A percentile compares a stretch with the other conserved stretches of the same genome.
Evolutionary conservation across 2,888 invertebrate genomes (phyloP).

Genomic region (Agrotis segetum): DNA sequence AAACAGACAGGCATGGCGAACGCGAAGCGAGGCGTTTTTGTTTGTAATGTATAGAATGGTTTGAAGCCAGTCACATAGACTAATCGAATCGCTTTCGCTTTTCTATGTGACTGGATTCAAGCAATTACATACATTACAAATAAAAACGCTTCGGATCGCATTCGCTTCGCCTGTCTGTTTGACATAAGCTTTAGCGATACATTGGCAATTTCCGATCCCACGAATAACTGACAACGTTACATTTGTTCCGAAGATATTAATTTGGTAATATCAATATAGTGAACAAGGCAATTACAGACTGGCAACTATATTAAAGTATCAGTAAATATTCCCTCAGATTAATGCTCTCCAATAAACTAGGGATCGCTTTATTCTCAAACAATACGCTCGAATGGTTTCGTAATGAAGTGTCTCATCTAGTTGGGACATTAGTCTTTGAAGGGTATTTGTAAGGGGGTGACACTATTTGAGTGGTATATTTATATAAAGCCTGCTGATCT

Average conservation of each 20-base stretch:
- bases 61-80: too few species aligned
- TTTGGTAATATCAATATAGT: constrained; percentile 39
- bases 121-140: too few species aligned
- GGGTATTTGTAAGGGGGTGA: constrained; percentile 26
- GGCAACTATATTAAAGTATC: constrained; percentile 57
- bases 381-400: constrained; percentile 41
- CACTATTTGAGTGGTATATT: constrained; percentile 12
- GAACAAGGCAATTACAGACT: constrained; percentile 41
- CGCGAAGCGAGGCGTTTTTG: too few species aligned
- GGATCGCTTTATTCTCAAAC: constrained; percentile 49
- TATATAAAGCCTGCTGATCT: constrained; percentile 5
- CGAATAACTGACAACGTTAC: constrained; percentile 16
- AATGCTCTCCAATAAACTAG: constrained; percentile 50
- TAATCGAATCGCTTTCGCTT: too few species aligned
- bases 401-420: constrained; percentile 41
- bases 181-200: background rate
- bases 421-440: constrained; percentile 16
- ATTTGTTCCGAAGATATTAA: constrained; percentile 37
- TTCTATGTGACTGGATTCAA: too few species aligned
- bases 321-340: constrained; percentile 51
- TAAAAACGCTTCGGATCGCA: too few species aligned
- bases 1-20: too few species aligned
- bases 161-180: too few species aligned
- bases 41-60: too few species aligned
- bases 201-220: constrained; percentile 1